phyloP scores from a whole-genome alignment of 2,888 invertebrate genomes.

The Drosophila acutilabella region DNA sequence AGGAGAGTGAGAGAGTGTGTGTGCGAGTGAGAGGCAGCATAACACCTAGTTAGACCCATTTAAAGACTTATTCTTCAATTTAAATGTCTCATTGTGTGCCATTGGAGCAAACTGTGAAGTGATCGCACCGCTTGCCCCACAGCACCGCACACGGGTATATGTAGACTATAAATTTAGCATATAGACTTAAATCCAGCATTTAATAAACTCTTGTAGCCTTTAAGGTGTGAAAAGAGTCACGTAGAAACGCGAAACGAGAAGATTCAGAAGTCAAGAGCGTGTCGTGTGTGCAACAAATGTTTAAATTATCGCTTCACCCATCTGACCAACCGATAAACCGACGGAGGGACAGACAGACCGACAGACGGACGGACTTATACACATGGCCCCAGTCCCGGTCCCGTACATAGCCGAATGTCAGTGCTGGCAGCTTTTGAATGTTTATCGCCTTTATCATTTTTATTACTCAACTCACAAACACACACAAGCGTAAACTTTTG shows the following conservation, averaged over 20 bases:
- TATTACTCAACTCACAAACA: conserved; percentile 48
- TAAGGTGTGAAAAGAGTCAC: conserved; percentile 43
- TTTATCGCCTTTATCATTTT: conserved; percentile 74
- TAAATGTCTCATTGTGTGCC: conserved; percentile 65
- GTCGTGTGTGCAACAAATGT: conserved; percentile 38
- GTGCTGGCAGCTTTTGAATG: conserved; percentile 50
- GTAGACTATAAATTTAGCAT: conserved; percentile 27
- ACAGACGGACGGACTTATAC: conserved; percentile 8
- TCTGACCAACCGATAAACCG: conserved; percentile 14
- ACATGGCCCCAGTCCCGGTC: conserved; percentile 22
- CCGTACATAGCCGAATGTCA: conserved; percentile 22
- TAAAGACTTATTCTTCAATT: conserved; percentile 69
- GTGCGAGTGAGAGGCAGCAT: no score
- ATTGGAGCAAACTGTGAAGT: conserved; percentile 68
- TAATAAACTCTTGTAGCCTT: not conserved
- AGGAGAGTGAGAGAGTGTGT: no score
- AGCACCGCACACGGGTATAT: conserved; percentile 35
- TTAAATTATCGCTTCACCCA: conserved; percentile 31
- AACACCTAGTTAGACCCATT: conserved; percentile 36
- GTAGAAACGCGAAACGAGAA: conserved; percentile 9
- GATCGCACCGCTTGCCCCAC: conserved; percentile 55
- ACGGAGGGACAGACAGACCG: not conserved
- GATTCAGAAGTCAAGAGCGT: conserved; percentile 27
- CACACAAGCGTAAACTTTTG: conserved; percentile 22
- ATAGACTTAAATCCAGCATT: not conserved